Conservation (phyloP, 2,113 vertebrate genomes). For the Lepidothrix coronata region DNA sequence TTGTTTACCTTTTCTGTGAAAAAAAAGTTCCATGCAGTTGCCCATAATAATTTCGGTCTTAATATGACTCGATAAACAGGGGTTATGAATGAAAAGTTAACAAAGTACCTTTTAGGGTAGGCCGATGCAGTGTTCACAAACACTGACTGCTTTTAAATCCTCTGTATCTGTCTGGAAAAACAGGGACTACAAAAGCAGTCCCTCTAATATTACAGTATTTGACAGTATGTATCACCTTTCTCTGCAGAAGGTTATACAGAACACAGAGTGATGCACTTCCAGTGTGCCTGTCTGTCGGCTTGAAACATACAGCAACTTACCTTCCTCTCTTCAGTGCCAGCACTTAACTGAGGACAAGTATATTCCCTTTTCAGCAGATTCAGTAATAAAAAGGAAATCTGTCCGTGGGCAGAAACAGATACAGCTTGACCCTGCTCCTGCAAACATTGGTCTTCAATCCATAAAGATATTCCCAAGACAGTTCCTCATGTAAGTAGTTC, state of each 20-base stretch:
- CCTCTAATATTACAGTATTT: not conserved
- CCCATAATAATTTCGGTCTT: not conserved
- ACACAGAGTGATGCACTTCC: rapidly evolving
- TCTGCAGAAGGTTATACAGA: not conserved
- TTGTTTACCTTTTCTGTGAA: not conserved
- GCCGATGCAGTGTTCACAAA: not conserved
- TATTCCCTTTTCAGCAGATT: not conserved
- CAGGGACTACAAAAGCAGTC: not conserved
- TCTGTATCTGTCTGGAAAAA: not conserved
- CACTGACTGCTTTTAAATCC: not conserved
- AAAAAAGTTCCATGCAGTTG: not conserved
- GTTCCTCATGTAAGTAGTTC: not conserved
- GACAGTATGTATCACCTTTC: not conserved
- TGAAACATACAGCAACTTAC: not conserved
- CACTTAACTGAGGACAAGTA: not conserved
- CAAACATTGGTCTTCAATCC: not conserved
- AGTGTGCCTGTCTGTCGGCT: not conserved
- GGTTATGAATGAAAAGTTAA: not conserved
- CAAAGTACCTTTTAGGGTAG: not conserved
- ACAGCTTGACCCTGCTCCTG: not conserved
- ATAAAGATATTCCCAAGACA: not conserved
- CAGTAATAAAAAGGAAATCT: not conserved
- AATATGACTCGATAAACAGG: not conserved
- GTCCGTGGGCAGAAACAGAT: not conserved
- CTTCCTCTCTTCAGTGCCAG: not conserved